Conservation (phyloP, 2,113 vertebrate genomes). For the Melanostigma gelatinosum region DNA sequence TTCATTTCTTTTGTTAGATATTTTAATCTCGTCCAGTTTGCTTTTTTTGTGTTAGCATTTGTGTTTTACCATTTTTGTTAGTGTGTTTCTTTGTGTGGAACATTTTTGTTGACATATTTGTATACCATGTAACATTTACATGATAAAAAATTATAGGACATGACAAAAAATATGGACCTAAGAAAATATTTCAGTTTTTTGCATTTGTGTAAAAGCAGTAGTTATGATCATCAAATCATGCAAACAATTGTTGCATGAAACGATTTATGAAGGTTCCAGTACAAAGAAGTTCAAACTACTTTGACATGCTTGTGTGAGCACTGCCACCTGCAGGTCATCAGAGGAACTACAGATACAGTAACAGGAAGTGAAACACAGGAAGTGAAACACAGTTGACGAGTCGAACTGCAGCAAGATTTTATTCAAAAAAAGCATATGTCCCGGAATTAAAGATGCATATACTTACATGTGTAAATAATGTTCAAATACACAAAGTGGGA, state of each 20-base stretch:
- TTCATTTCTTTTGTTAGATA: background rate
- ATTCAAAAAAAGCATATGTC: constrained; percentile 73
- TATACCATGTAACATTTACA: background rate
- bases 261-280: background rate
- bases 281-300: background rate
- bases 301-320: background rate
- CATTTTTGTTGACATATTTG: too few relatives aligned
- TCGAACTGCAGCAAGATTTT: constrained; percentile 68
- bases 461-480: constrained; percentile 75
- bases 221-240: background rate
- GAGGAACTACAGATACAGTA: constrained; percentile 2
- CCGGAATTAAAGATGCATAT: constrained; percentile 75
- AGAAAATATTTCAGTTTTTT: background rate
- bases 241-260: background rate
- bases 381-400: background rate
- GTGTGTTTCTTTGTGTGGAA: too few relatives aligned
- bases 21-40: background rate
- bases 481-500: constrained; percentile 73
- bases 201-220: background rate
- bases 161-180: background rate
- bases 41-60: background rate
- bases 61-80: background rate
- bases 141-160: too few relatives aligned
- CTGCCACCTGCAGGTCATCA: constrained; percentile 58
- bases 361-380: constrained; percentile 8